Conservation (phyloP, 1,140 invertebrate species). For the Notospermus geniculatus region DNA sequence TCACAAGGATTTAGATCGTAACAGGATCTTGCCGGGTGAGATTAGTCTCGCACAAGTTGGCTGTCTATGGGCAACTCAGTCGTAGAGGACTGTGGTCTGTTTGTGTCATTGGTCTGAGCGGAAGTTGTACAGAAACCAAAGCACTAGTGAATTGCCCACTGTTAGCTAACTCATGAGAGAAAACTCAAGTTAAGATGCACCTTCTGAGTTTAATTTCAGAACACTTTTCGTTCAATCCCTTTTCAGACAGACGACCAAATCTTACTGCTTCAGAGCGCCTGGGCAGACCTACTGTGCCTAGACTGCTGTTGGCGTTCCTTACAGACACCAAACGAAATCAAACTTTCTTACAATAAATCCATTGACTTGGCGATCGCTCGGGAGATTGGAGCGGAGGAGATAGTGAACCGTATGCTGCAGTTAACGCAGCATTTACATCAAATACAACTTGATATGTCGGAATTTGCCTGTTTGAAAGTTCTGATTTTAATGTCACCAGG, state of each 20-base stretch:
- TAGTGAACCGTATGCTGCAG: slow-evolving; percentile 85
- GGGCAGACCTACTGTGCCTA: slow-evolving; percentile 91
- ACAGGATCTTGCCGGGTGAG: too few relatives aligned
- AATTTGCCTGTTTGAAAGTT: slow-evolving; percentile 94
- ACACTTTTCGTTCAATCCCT: slow-evolving; percentile 20
- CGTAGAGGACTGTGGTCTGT: too few relatives aligned
- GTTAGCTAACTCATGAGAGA: too few relatives aligned
- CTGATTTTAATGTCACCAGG: slow-evolving; percentile 89
- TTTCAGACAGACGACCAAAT: slow-evolving; percentile 92
- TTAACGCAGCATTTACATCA: slow-evolving; percentile 88
- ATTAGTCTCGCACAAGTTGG: too few relatives aligned
- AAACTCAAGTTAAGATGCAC: too few relatives aligned
- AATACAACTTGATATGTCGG: slow-evolving; percentile 89
- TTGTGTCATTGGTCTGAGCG: too few relatives aligned
- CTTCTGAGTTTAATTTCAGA: too few relatives aligned
- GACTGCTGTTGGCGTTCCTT: slow-evolving; percentile 54
- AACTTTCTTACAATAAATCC: slow-evolving; percentile 67
- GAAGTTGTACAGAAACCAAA: too few relatives aligned
- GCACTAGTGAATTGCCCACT: too few relatives aligned
- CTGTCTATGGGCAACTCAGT: too few relatives aligned
- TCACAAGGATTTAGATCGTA: too few relatives aligned
- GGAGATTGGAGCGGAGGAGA: slow-evolving; percentile 61
- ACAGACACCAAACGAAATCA: slow-evolving; percentile 55
- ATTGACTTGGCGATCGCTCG: slow-evolving; percentile 74
- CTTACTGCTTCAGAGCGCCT: slow-evolving; percentile 92